These are phyloP conservation scores for Dryomyza anilis DNA, from an alignment of 2,888 invertebrate genomes.

Conservation along the genomic window DNA sequence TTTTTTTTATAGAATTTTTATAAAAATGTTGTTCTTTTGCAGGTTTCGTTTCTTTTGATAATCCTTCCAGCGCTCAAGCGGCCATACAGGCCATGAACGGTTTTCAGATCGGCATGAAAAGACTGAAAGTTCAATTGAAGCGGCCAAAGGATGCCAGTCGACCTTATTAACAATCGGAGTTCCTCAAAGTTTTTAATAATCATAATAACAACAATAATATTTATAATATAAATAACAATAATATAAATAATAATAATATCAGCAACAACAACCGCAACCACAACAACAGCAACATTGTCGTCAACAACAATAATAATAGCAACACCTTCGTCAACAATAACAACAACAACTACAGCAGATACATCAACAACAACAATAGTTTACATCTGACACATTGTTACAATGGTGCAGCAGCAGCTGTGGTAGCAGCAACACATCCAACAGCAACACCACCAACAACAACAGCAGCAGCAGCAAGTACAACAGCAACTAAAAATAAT, in stretches of 20 bases:
- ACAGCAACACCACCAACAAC: slow-evolving; percentile 19
- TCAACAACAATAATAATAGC: slow-evolving; percentile 33
- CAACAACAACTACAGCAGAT: slow-evolving; percentile 24
- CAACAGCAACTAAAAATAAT: slow-evolving; percentile 23
- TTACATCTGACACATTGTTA: slow-evolving; percentile 14
- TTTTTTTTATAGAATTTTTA: no score
- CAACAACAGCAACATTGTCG: slow-evolving; percentile 20
- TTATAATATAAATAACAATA: slow-evolving; percentile 24
- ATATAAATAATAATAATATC: slow-evolving; percentile 15
- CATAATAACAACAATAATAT: slow-evolving; percentile 23
- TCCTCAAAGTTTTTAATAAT: slow-evolving; percentile 49
- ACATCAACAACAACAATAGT: slow-evolving; percentile 21
- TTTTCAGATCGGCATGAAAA: slow-evolving; percentile 99
- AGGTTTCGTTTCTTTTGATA: slow-evolving; percentile 99
- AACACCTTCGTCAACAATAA: slow-evolving; percentile 33
- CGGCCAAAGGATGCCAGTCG: slow-evolving; percentile 97
- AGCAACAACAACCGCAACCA: slow-evolving; percentile 4
- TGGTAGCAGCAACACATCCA: slow-evolving; percentile 28
- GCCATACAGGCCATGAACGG: slow-evolving; percentile 99
- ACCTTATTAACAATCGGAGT: slow-evolving; percentile 88
- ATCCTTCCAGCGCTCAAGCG: slow-evolving; percentile 95
- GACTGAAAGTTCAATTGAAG: slow-evolving; percentile 99
- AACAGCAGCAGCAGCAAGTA: slow-evolving; percentile 21
- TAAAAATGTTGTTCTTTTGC: slow-evolving; percentile 34
- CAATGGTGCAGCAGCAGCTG: slow-evolving; percentile 30